Evolutionary conservation across 1,140 invertebrate species (phyloP).

Genomic region (Linepithema humile): DNA sequence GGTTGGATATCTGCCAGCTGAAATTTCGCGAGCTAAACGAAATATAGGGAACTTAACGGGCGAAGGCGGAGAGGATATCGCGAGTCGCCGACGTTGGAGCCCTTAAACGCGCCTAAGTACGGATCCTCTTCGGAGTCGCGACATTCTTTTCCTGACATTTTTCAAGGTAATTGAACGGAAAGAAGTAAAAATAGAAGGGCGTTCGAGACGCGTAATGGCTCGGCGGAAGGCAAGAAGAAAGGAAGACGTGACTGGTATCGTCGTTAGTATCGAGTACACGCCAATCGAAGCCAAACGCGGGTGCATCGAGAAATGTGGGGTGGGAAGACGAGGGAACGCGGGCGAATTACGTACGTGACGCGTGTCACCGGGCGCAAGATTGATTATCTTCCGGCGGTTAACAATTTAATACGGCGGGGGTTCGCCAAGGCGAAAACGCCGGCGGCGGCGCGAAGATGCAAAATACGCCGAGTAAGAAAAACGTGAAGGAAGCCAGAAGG

Average conservation of each 20-base stretch:
- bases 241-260: neutral
- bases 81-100: neutral
- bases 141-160: neutral
- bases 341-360: constrained; percentile 38
- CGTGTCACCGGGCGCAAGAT: constrained; percentile 38
- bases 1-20: constrained; percentile 43
- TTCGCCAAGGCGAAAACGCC: neutral
- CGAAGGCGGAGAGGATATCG: neutral
- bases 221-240: neutral
- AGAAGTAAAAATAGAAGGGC: constrained; percentile 16
- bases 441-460: neutral
- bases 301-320: neutral
- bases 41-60: constrained; percentile 27
- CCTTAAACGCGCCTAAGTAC: constrained; percentile 14
- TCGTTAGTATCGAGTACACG: constrained; percentile 7
- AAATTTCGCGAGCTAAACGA: constrained; percentile 54
- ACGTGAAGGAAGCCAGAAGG: neutral
- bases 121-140: neutral
- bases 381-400: constrained; percentile 47
- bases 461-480: neutral
- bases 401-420: constrained; percentile 27
- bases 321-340: neutral
- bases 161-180: constrained; percentile 17
- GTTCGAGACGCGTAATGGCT: neutral
- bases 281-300: constrained; percentile 19